Evolutionary conservation across 2,797 vertebrate genomes (phyloP).

Genomic region (Alectoris magna): DNA sequence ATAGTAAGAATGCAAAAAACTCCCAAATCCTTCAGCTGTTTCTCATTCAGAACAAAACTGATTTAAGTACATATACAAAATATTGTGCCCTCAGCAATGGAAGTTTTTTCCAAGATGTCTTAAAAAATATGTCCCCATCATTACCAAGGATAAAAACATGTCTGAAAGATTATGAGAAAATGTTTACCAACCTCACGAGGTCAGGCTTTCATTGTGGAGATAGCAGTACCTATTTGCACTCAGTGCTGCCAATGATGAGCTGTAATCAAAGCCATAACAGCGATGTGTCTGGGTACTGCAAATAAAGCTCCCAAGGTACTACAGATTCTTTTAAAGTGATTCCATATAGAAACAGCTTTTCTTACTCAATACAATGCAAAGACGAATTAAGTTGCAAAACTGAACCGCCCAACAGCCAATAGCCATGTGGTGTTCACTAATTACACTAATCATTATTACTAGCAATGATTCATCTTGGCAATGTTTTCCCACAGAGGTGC

Average conservation of each 20-base stretch:
- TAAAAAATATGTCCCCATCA: neutral
- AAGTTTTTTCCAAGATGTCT: neutral
- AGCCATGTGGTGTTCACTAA: neutral
- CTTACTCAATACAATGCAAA: neutral
- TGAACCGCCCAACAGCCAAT: neutral
- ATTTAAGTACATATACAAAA: neutral
- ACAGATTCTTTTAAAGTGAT: neutral
- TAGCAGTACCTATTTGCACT: neutral
- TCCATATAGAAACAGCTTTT: neutral
- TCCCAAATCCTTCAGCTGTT: neutral
- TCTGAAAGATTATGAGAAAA: neutral
- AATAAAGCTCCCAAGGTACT: neutral
- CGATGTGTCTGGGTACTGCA: neutral
- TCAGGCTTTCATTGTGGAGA: neutral
- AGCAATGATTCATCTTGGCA: neutral
- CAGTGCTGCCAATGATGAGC: neutral
- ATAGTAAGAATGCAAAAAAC: neutral
- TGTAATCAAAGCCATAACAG: neutral
- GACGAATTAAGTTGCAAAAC: neutral
- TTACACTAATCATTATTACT: neutral
- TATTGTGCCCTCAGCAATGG: neutral
- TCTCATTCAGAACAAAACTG: neutral
- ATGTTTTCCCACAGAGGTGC: neutral
- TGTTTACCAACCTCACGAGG: neutral
- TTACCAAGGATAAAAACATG: neutral